Base-by-base conservation (phyloP, 2,797 vertebrate genomes). In the Sebastes glaucus region DNA sequence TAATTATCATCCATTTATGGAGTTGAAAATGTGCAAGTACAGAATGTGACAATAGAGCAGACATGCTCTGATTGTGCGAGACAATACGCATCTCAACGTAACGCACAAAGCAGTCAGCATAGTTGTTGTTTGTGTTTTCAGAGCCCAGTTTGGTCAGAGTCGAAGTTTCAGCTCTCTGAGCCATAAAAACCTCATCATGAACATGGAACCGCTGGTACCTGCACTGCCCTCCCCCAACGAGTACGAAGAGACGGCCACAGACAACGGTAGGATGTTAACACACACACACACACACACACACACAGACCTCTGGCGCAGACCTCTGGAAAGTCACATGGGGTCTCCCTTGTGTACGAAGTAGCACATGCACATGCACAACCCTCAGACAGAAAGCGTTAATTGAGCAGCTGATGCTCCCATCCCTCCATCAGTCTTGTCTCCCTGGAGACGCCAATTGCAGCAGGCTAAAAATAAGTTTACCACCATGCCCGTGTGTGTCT, bases 151-250 rank as follows among this genome's bases (percentile, higher is more conserved):
- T 90, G 96, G 96, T 22, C 98, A 99, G 89, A 99, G 98, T 90
- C 96, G 96, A 87, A 99, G 98, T 83, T 99, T 96, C 80, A 97
- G 96, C 88, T 99, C 97, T 5, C 94, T 99, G 94, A 96, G 95
- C 87, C 98, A 98, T 94, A 99, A 98, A 90, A 98, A 99, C 80
- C 97, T 99, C 87, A 98, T 99, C 91, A 99, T 99, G 93, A 99
- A 98, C 92, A 97, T 99, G 97, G 98, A 99, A 77, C 98, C 98
- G 20, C 91, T 99, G 83, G 96, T 98, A 76, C 98, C 98, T 23
- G 96, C 97, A 1, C 94, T 97, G 84, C 97, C 98, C 90, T 97
- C 96, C 74, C 94, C 96, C 71, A 95, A 92, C 1, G 97, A 99
- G 85, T 97, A 97, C 56, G 97, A 98, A 52, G 97, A 98, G 77